Base-by-base conservation (phyloP, 2,888 invertebrate species). In the Agriopis marginaria region DNA sequence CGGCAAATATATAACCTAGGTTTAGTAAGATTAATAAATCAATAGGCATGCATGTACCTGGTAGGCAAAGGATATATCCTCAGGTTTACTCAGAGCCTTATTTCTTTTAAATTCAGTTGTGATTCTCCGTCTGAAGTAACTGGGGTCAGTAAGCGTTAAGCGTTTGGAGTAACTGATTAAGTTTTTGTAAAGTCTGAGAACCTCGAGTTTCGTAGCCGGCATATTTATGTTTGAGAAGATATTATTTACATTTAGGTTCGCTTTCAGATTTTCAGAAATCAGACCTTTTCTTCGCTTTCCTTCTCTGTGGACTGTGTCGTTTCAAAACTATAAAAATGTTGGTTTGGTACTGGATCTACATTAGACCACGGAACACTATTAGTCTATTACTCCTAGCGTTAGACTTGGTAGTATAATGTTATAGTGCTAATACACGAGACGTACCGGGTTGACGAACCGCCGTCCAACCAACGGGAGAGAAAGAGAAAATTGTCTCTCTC, bases 151-250 rank as follows among this genome's bases (percentile, higher is more conserved):
- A 17, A 96, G 95, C 79, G 96, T 95, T 67, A 99, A 89, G 66
- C 95, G 95, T 84, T 96, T 95, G 0, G 98, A 97, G 93, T 98
- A 98, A 47, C 96, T 92, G 70, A 98, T 89, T 69, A 98, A 92
- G 85, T 96, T 95, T 89, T 97, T 97, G 85, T 98, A 99, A 49
- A 99, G 94, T 76, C 92, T 95, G 61, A 98, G 88, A 73, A 98
- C 93, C 84, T 97, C 90, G 8, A 72, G 65, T 79, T 84, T 94
- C 1, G 89, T 81, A 47, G 87, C 78, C 68, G 68, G 74, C 85
- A 85, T 84, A 53, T 50, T 67, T 59, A 51, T 10, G 39, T 7
- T 11, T 53, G 32, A 53, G 9, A 6, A 42, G 1, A 42, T 42
- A 42, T 42, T 42, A 42, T 3, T 32, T 32, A 42, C 17, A 47